Evolutionary conservation across 1,140 invertebrate species (phyloP).

Genomic region (Drosophila pectinifera): DNA sequence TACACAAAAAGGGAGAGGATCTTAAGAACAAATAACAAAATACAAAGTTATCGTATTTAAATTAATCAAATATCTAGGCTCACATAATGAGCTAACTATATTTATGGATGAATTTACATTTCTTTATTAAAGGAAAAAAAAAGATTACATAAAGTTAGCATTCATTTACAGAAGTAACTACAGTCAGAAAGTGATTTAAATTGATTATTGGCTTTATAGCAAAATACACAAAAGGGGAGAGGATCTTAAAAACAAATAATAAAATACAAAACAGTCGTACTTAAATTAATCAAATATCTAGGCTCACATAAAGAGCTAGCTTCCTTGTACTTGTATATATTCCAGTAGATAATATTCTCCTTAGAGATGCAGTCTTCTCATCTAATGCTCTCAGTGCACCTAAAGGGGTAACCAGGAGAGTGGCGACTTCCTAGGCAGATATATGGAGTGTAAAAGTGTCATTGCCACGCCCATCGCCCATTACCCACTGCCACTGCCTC

Average conservation of each 20-base stretch:
- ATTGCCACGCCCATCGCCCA: slow-evolving; percentile 60
- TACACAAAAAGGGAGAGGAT: neutral
- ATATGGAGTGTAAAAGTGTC: slow-evolving; percentile 73
- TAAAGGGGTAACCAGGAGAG: slow-evolving; percentile 28
- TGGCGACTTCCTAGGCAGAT: slow-evolving; percentile 66
- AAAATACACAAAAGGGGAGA: too few relatives aligned
- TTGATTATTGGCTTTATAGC: neutral
- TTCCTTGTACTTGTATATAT: too few relatives aligned
- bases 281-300: too few relatives aligned
- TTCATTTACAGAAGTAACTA: neutral
- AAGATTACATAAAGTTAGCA: neutral
- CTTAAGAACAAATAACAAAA: neutral
- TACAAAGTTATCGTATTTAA: neutral
- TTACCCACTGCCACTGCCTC: slow-evolving; percentile 6
- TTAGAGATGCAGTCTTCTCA: neutral
- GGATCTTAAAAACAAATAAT: neutral
- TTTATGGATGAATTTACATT: too few relatives aligned
- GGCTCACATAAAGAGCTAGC: too few relatives aligned
- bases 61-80: too few relatives aligned
- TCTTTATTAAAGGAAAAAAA: too few relatives aligned
- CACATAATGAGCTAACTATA: too few relatives aligned
- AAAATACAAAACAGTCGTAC: neutral
- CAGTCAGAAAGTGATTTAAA: neutral
- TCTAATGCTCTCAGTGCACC: slow-evolving; percentile 8
- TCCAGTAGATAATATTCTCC: neutral